Evolutionary conservation across 1,140 invertebrate genomes (phyloP), one percentile per base, ranked within the genome.

Genomic region (Drosophila subobscura): DNA sequence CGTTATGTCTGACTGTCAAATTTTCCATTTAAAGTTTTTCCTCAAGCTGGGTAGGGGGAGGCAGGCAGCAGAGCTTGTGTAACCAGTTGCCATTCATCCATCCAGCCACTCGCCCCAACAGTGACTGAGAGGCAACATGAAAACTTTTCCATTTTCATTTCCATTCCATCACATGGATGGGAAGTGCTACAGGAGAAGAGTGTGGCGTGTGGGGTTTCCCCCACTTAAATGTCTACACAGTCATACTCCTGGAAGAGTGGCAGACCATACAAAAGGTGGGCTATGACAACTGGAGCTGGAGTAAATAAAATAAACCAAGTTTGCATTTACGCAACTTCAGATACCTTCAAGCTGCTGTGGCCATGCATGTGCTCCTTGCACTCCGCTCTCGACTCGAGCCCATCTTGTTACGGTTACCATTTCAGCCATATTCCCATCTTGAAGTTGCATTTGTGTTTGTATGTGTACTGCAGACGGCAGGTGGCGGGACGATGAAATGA

Each of bases 11-110:
- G 63, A 57, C 74, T 86, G 83, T 88, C 83, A 86, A 88, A 86
- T 76, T 79, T 86, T 60, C 75, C 84, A 86, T 86, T 83, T 86
- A 86, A 86, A 86, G 78, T 86, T 86, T 76, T 79, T 72, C 59
- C 65, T 55, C 42, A 41, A 67, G 27, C 44, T 65, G 37, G 33
- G 33, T 12, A 8, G 33, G 27, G 27, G 27, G 27, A 5, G 6
- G 5, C 27, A 29, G 27, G 29, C 61, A 45, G 63, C 50, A 41
- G 65, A 46, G 60, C 53, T 58, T 67, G 56, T 42, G 63, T 55
- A 75, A 60, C 71, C 54, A 55, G 33, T 44, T 66, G 29, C 53
- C 23, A 37, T 45, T 56, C 50, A 37, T 37, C 46, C 63, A 51
- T 73, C 59, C 52, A 27, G 72, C 44, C 47, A 37, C 8, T 37